Evolutionary conservation across 2,113 vertebrate genomes (phyloP).

Genomic region (Cryptomyrus ogoouensis): DNA sequence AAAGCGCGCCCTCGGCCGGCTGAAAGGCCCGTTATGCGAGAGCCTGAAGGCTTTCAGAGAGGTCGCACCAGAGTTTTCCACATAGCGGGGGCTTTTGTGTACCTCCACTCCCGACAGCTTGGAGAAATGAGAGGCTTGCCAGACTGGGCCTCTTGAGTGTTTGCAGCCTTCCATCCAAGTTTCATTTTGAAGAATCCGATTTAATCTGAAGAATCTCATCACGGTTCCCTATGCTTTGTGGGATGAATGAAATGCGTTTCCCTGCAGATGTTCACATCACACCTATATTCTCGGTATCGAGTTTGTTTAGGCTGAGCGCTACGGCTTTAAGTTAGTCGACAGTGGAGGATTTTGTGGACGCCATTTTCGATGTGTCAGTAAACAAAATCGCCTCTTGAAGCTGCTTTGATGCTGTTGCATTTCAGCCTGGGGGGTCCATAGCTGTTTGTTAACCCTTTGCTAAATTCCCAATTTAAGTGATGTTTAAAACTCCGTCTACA

Average conservation of each 20-base stretch:
- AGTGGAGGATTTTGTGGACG: background rate
- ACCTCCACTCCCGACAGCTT: background rate
- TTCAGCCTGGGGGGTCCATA: background rate
- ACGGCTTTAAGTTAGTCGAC: background rate
- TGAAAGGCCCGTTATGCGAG: conserved; percentile 2
- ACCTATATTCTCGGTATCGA: background rate
- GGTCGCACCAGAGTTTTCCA: background rate
- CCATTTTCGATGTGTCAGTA: background rate
- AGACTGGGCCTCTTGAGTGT: background rate
- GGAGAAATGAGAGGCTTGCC: background rate
- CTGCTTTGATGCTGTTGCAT: background rate
- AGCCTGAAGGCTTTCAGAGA: background rate
- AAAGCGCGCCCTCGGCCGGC: background rate
- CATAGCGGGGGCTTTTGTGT: background rate
- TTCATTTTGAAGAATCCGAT: background rate
- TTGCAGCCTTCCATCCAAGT: background rate
- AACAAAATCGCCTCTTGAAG: background rate
- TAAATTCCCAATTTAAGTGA: background rate
- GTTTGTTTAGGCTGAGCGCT: background rate
- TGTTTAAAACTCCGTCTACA: background rate
- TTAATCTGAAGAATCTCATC: background rate
- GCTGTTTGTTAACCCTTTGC: background rate
- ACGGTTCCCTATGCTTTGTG: background rate
- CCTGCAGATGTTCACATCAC: background rate
- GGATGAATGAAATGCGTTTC: background rate